Percentiles rank a stretch among this genome's conserved stretches.
These are phyloP conservation scores for Euplagia quadripunctaria DNA, from an alignment of 2,888 invertebrate species.

Conservation along the genomic window DNA sequence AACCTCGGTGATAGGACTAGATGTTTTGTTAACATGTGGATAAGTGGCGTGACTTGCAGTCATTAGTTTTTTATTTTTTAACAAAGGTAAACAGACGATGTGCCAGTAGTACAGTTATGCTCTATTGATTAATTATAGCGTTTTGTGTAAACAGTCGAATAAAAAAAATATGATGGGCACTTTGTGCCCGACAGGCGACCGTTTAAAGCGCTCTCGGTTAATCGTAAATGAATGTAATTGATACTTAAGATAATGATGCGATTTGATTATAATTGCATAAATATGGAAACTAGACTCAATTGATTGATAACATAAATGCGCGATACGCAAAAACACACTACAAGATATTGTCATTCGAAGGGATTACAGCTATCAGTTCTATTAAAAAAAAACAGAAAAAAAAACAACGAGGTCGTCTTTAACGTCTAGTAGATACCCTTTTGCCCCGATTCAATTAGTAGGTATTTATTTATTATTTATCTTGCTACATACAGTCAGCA, in stretches of 20 bases:
- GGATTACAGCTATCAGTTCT: neutral
- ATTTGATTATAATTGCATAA: constrained; percentile 17
- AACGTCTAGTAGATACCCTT: neutral
- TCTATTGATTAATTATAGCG: constrained; percentile 27
- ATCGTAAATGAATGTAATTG: constrained; percentile 7
- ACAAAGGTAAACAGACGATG: constrained; percentile 33
- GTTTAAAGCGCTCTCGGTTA: constrained; percentile 10
- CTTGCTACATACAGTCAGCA: neutral
- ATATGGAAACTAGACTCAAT: constrained; percentile 16
- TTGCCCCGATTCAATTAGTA: neutral
- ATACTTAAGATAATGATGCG: constrained; percentile 15
- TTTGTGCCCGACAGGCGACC: constrained; percentile 6
- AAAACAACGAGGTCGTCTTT: neutral
- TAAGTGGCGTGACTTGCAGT: constrained; percentile 56
- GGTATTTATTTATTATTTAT: neutral
- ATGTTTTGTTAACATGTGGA: constrained; percentile 51
- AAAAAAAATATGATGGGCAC: neutral
- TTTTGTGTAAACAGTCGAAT: constrained; percentile 23
- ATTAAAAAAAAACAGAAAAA: constrained; percentile 8
- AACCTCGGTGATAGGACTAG: constrained; percentile 45
- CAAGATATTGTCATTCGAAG: neutral
- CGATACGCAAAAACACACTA: neutral
- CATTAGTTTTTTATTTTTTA: constrained; percentile 35
- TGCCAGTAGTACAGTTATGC: constrained; percentile 29
- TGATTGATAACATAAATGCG: constrained; percentile 19